Evolutionary conservation across 2,113 vertebrate genomes (phyloP).

Genomic region (Equus przewalskii): DNA sequence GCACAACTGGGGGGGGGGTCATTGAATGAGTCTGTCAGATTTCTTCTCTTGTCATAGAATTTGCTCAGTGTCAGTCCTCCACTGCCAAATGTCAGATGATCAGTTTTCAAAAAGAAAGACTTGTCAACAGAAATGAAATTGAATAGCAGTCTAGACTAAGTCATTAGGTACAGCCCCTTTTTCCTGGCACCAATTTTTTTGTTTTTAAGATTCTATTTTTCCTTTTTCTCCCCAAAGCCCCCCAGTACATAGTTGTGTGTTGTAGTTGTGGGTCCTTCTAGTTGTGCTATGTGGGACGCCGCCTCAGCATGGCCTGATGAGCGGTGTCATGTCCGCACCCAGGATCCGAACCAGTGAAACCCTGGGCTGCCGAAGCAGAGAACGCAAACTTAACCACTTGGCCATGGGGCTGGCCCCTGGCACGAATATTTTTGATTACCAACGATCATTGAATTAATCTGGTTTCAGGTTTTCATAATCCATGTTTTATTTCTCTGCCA

Average conservation of each 20-base stretch:
- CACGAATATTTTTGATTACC: not conserved
- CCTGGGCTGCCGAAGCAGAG: too few relatives aligned
- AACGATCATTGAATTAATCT: not conserved
- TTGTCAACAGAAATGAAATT: not conserved
- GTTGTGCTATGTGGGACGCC: too few relatives aligned
- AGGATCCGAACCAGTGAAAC: too few relatives aligned
- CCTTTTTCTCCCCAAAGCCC: too few relatives aligned
- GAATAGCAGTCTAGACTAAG: not conserved
- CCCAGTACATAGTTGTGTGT: too few relatives aligned
- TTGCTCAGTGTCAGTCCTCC: not conserved
- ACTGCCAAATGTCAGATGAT: not conserved
- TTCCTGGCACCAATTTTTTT: not conserved
- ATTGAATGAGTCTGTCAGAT: not conserved
- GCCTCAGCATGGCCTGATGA: too few relatives aligned
- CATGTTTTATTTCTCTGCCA: not conserved
- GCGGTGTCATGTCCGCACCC: too few relatives aligned
- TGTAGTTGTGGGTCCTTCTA: too few relatives aligned
- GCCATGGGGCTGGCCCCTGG: too few relatives aligned
- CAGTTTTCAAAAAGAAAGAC: slow-evolving; percentile 32
- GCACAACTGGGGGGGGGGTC: not conserved
- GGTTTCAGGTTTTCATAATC: slow-evolving; percentile 24
- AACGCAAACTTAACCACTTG: too few relatives aligned
- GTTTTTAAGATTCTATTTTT: too few relatives aligned
- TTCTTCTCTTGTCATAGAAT: not conserved
- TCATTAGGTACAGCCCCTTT: not conserved